Conservation (phyloP, 2,797 vertebrate species). For the Peromyscus nudipes region DNA sequence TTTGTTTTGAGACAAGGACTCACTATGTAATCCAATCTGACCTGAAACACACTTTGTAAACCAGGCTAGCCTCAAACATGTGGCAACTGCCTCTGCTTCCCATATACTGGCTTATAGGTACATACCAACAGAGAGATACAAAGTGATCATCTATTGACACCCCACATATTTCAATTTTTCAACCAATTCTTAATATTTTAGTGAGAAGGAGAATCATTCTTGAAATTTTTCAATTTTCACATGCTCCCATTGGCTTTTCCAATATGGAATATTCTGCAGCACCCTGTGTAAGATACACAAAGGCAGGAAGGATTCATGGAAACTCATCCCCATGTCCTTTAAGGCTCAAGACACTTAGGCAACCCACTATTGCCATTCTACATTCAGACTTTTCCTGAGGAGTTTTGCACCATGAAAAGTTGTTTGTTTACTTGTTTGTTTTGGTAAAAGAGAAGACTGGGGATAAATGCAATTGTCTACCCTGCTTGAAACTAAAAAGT, state of each 20-base stretch:
- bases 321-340: background rate
- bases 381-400: background rate
- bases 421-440: background rate
- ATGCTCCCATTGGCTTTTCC: background rate
- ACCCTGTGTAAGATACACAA: fast-evolving
- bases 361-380: fast-evolving
- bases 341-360: no score
- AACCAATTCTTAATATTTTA: background rate
- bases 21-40: background rate
- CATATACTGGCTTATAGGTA: background rate
- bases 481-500: background rate
- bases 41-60: background rate
- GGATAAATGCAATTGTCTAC: background rate
- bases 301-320: background rate
- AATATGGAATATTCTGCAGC: background rate
- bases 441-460: background rate
- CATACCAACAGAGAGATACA: background rate
- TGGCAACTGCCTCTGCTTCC: background rate
- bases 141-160: background rate
- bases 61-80: background rate
- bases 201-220: background rate
- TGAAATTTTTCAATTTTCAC: background rate
- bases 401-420: background rate
- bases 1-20: background rate
- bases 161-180: background rate